Evolutionary conservation across 2,888 invertebrate species (phyloP).

Genomic region (Limenitis camilla): DNA sequence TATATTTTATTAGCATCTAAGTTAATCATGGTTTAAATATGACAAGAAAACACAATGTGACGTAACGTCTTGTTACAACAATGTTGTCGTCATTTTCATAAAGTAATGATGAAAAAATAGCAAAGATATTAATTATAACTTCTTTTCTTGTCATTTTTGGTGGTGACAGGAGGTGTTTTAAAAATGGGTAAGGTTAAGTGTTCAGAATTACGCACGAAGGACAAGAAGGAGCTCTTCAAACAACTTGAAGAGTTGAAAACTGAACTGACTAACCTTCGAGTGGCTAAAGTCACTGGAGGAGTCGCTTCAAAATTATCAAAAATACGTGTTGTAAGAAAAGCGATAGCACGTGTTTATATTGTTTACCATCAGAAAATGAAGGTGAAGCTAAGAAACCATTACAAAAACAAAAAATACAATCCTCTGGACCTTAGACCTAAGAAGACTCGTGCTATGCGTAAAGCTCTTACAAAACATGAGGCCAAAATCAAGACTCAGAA

Average conservation of each 20-base stretch:
- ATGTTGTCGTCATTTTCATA: too few relatives aligned
- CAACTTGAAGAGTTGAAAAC: conserved; percentile 98
- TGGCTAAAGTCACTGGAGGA: conserved; percentile 98
- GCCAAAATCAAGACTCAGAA: conserved; percentile 90
- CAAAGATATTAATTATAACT: too few relatives aligned
- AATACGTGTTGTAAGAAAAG: conserved; percentile 98
- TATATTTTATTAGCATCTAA: too few relatives aligned
- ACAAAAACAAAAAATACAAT: conserved; percentile 97
- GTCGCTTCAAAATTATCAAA: conserved; percentile 98
- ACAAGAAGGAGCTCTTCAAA: conserved; percentile 97
- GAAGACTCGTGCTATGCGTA: conserved; percentile 96
- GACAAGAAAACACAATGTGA: too few relatives aligned
- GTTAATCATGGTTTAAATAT: too few relatives aligned
- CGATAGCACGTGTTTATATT: conserved; percentile 97
- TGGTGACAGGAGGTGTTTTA: conserved; percentile 13
- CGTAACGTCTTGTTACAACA: too few relatives aligned
- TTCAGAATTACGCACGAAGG: conserved; percentile 95
- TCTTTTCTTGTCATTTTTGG: conserved; percentile 12
- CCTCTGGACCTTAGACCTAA: conserved; percentile 97
- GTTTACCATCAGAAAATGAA: conserved; percentile 99
- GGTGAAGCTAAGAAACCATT: conserved; percentile 95
- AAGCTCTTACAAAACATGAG: conserved; percentile 91
- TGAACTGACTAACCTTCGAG: conserved; percentile 94
- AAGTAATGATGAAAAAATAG: too few relatives aligned
- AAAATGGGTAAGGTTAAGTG: conserved; percentile 91